phyloP scores from a whole-genome alignment of 2,113 vertebrate genomes.

The Mola mola region DNA sequence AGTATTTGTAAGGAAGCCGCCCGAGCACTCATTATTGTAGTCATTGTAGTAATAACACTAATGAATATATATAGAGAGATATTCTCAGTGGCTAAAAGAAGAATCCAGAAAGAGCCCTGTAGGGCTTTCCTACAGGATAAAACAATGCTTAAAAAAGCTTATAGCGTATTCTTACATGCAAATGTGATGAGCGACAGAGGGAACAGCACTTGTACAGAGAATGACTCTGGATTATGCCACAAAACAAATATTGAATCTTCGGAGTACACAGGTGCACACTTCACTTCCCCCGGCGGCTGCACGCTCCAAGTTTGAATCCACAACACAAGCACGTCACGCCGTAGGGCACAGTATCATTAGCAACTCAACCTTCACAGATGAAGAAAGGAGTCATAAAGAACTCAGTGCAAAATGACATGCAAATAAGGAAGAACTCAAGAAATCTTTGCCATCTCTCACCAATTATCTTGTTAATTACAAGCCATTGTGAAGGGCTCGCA shows the following conservation, averaged over 20 bases:
- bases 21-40: constrained; percentile 67
- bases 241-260: constrained; percentile 45
- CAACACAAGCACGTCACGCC: constrained; percentile 19
- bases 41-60: constrained; percentile 68
- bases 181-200: constrained; percentile 36
- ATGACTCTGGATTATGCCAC: constrained; percentile 23
- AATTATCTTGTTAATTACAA: constrained; percentile 87
- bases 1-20: constrained; percentile 49
- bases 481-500: constrained; percentile 81
- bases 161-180: constrained; percentile 12
- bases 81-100: constrained; percentile 28
- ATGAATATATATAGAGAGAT: constrained; percentile 56
- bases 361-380: constrained; percentile 54
- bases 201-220: constrained; percentile 38
- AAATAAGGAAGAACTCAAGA: constrained; percentile 77
- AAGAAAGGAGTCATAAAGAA: constrained; percentile 70
- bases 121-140: constrained; percentile 29
- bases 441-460: constrained; percentile 82
- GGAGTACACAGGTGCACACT: constrained; percentile 51
- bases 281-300: constrained; percentile 7
- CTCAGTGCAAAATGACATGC: constrained; percentile 68
- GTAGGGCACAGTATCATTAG: constrained; percentile 69
- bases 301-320: constrained; percentile 28
- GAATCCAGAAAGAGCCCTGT: constrained; percentile 32
- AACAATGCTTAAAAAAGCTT: constrained; percentile 35